Conservation (phyloP, 2,113 vertebrate species). For the Galeopterus variegatus region DNA sequence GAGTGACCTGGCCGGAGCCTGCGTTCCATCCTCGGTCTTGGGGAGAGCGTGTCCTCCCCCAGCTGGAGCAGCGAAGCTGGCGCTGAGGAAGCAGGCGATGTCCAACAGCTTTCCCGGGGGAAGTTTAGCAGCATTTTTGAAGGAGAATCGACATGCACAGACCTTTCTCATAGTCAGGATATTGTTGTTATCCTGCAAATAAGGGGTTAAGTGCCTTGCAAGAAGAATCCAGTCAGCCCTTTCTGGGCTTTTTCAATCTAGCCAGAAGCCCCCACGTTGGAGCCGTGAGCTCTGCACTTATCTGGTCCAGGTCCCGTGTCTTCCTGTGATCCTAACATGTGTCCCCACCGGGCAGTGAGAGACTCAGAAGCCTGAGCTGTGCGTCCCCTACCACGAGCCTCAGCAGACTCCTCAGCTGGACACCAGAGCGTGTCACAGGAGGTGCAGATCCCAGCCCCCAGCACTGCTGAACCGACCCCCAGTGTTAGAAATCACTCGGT, state of each 20-base stretch:
- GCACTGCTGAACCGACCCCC: too few relatives aligned
- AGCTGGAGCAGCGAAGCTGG: too few relatives aligned
- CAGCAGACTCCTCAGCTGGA: not conserved
- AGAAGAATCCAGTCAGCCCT: not conserved
- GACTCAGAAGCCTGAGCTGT: not conserved
- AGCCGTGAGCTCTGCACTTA: not conserved
- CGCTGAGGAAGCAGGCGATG: too few relatives aligned
- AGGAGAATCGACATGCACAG: not conserved
- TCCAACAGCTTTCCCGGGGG: not conserved
- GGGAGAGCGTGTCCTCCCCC: too few relatives aligned
- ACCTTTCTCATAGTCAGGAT: not conserved
- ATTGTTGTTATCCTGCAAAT: not conserved
- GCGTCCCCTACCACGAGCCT: not conserved
- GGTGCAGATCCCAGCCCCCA: too few relatives aligned
- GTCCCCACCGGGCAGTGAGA: not conserved
- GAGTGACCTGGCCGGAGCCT: too few relatives aligned
- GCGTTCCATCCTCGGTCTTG: too few relatives aligned
- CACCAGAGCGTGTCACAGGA: too few relatives aligned
- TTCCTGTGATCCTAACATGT: not conserved
- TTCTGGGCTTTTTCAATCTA: not conserved
- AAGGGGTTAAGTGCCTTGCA: not conserved
- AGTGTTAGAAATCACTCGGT: not conserved
- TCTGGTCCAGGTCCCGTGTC: not conserved
- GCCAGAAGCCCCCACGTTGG: not conserved
- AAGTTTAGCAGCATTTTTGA: not conserved